phyloP scores from a whole-genome alignment of 2,113 vertebrate genomes.

The Agapornis roseicollis region DNA sequence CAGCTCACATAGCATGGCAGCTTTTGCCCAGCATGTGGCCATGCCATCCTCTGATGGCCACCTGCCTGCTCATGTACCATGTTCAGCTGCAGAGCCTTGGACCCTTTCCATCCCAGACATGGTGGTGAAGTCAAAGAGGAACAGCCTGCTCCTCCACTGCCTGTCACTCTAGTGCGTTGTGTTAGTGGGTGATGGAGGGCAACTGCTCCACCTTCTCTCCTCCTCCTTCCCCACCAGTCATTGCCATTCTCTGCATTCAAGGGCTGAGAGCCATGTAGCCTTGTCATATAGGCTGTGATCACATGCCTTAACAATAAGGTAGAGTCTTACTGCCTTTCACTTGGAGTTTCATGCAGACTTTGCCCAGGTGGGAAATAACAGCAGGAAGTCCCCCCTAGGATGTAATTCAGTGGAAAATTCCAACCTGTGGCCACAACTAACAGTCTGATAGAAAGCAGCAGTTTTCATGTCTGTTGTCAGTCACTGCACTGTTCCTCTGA shows the following conservation, averaged over 20 bases:
- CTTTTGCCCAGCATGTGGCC: background rate
- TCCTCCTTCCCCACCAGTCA: background rate
- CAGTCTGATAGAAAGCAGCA: background rate
- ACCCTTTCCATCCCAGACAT: background rate
- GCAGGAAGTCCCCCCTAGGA: background rate
- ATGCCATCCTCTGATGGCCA: background rate
- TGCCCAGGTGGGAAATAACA: background rate
- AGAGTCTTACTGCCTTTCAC: background rate
- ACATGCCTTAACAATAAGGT: background rate
- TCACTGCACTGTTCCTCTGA: background rate
- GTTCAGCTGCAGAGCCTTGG: background rate
- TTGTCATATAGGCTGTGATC: background rate
- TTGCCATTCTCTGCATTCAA: background rate
- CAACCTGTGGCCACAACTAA: background rate
- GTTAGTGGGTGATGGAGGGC: background rate
- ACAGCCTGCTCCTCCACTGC: rapidly evolving
- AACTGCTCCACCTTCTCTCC: background rate
- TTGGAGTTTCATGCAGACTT: background rate
- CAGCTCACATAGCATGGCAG: background rate
- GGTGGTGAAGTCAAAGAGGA: background rate
- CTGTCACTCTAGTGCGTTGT: rapidly evolving
- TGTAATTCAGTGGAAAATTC: background rate
- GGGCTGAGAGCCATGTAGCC: background rate
- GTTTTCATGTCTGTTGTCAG: background rate
- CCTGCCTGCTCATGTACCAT: background rate